phyloP scores from a whole-genome alignment of 2,888 invertebrate genomes.

The Ganaspis brasiliensis region DNA sequence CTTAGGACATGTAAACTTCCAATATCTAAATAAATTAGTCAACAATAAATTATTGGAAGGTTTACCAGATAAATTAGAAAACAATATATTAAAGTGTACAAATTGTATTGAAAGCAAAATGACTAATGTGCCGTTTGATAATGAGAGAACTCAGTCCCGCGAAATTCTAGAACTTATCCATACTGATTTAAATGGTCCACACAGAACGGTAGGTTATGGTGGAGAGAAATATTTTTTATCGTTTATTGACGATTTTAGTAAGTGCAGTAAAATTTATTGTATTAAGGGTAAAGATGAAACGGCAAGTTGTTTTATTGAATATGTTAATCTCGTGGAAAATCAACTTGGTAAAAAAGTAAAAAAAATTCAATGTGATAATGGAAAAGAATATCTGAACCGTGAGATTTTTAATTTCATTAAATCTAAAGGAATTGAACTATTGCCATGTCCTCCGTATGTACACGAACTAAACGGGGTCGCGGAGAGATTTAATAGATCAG shows the following conservation, averaged over 20 bases:
- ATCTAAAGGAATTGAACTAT: conserved; percentile 43
- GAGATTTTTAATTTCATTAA: conserved; percentile 24
- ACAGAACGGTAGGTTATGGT: conserved; percentile 44
- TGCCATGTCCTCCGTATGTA: conserved; percentile 47
- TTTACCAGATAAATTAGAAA: conserved; percentile 31
- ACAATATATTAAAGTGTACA: conserved; percentile 1
- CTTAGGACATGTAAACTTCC: background rate
- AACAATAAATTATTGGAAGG: conserved; percentile 47
- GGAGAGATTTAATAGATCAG: conserved; percentile 48
- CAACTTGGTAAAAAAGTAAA: conserved; percentile 42
- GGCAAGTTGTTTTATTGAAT: background rate
- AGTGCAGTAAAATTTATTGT: conserved; percentile 13
- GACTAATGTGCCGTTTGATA: conserved; percentile 9
- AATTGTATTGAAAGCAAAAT: conserved; percentile 29
- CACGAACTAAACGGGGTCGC: conserved; percentile 53
- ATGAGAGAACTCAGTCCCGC: background rate
- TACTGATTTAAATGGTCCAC: conserved; percentile 16
- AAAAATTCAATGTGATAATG: conserved; percentile 42
- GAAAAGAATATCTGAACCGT: conserved; percentile 46
- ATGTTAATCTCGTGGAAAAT: conserved; percentile 49
- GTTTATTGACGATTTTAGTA: conserved; percentile 61
- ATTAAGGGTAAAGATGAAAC: conserved; percentile 9
- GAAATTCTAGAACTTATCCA: conserved; percentile 3
- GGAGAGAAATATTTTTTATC: conserved; percentile 60
- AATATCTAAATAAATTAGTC: conserved; percentile 17